A percentile compares a stretch with the other conserved stretches of the same genome.
These are phyloP conservation scores for Caenorhabditis sp. DNA, from an alignment of 2,888 invertebrate species.

Conservation along the genomic window DNA sequence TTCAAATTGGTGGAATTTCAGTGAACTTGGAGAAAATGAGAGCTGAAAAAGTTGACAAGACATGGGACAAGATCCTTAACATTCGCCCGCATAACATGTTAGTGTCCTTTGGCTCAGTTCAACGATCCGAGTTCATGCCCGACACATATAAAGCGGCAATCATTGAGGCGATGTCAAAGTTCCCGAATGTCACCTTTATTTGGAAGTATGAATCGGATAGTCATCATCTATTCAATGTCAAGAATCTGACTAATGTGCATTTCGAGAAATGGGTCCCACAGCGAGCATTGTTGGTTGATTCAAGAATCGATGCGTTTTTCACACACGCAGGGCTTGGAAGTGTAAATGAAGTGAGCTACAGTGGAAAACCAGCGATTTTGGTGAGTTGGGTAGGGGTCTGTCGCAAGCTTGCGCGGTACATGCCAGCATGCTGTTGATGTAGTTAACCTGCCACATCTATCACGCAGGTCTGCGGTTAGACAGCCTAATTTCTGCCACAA, in stretches of 20 bases:
- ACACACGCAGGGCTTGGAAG: neutral
- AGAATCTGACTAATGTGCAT: conserved; percentile 18
- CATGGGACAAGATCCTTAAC: conserved; percentile 8
- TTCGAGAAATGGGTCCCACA: conserved; percentile 14
- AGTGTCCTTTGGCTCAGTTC: conserved; percentile 32
- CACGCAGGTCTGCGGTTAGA: too few relatives aligned
- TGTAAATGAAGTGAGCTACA: neutral
- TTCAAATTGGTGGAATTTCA: conserved; percentile 34
- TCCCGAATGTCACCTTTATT: conserved; percentile 24
- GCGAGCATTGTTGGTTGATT: neutral
- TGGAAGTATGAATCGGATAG: conserved; percentile 32
- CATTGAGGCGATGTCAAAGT: conserved; percentile 6
- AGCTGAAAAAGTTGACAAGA: conserved; percentile 10
- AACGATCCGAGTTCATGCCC: conserved; percentile 33
- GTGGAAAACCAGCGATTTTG: neutral
- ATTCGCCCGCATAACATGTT: conserved; percentile 19
- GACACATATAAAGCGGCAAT: conserved; percentile 14
- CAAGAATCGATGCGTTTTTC: neutral
- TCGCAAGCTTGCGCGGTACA: too few relatives aligned
- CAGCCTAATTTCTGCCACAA: too few relatives aligned
- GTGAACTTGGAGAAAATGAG: conserved; percentile 13
- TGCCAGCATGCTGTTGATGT: too few relatives aligned
- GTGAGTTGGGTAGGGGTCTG: too few relatives aligned
- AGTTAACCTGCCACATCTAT: too few relatives aligned
- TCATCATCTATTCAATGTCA: conserved; percentile 2